Evolutionary conservation across 2,113 vertebrate species (phyloP).

Genomic region (Nanger granti): DNA sequence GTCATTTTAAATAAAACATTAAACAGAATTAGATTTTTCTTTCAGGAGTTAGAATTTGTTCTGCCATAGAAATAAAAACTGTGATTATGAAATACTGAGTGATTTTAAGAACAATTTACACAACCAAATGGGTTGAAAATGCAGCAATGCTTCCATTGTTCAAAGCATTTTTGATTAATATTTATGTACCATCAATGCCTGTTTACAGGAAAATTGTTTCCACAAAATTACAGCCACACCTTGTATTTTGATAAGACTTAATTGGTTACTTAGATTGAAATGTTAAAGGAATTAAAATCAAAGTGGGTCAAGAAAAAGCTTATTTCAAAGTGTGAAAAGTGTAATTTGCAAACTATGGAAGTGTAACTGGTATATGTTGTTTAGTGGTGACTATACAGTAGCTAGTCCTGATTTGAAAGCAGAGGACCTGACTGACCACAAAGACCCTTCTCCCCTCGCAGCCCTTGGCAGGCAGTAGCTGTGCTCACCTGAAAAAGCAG

Average conservation of each 20-base stretch:
- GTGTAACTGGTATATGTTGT: not conserved
- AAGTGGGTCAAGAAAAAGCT: not conserved
- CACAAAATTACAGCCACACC: not conserved
- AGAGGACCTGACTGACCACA: not conserved
- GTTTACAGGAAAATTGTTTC: not conserved
- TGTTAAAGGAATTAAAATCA: constrained; percentile 18
- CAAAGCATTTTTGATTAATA: not conserved
- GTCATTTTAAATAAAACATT: not conserved
- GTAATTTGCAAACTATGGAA: not conserved
- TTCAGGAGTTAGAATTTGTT: not conserved
- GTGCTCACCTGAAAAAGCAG: too few relatives aligned
- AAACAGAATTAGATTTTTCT: not conserved
- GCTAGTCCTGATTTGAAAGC: too few relatives aligned
- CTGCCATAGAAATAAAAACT: not conserved
- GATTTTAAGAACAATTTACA: not conserved
- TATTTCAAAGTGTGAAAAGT: not conserved
- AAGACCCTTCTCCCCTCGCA: not conserved
- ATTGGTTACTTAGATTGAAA: not conserved
- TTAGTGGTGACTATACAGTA: not conserved
- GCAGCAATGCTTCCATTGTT: not conserved
- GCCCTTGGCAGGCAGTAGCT: not conserved
- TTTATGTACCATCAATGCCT: not conserved
- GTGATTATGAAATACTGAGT: not conserved
- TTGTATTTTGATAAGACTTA: not conserved
- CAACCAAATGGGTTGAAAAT: not conserved